phyloP scores from a whole-genome alignment of 2,113 vertebrate species.

The Osmerus mordax region DNA sequence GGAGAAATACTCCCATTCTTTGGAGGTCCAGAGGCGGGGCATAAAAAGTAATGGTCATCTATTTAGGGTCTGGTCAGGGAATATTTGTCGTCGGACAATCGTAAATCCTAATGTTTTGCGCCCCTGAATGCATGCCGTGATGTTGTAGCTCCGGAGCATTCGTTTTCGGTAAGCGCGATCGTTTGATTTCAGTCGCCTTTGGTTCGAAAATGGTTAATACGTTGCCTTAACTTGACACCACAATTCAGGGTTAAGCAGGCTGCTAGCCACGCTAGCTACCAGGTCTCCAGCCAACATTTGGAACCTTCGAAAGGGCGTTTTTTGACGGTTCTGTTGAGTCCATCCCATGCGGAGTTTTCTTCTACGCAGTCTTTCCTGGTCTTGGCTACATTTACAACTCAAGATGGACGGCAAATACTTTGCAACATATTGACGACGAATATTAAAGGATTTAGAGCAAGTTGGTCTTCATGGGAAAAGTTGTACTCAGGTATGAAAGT shows the following conservation, averaged over 20 bases:
- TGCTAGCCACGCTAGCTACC: conserved; percentile 63
- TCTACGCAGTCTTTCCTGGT: conserved; percentile 13
- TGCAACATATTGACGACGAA: conserved; percentile 44
- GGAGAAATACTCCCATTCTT: conserved; percentile 61
- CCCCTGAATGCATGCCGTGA: conserved; percentile 8
- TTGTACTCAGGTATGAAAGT: conserved; percentile 70
- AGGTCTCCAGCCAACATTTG: conserved; percentile 34
- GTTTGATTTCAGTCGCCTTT: not conserved
- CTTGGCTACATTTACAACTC: conserved; percentile 12
- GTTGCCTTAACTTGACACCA: conserved; percentile 51
- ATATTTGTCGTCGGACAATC: conserved; percentile 49
- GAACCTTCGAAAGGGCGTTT: conserved; percentile 51
- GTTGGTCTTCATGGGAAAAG: conserved; percentile 68
- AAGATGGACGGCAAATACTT: conserved; percentile 46
- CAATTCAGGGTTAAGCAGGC: conserved; percentile 58
- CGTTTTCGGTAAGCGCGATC: not conserved
- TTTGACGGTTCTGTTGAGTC: conserved; percentile 48
- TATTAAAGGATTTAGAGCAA: conserved; percentile 53
- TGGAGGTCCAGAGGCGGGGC: conserved; percentile 61
- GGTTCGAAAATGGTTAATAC: conserved; percentile 13
- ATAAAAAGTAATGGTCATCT: conserved; percentile 72
- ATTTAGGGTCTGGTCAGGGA: conserved; percentile 65
- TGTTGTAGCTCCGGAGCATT: not conserved
- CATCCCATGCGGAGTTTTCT: conserved; percentile 35
- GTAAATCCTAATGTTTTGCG: conserved; percentile 37